Evolutionary conservation across 2,113 vertebrate species (phyloP), one percentile per base, ranked within the genome.

Genomic region (Aspiorhynchus laticeps): DNA sequence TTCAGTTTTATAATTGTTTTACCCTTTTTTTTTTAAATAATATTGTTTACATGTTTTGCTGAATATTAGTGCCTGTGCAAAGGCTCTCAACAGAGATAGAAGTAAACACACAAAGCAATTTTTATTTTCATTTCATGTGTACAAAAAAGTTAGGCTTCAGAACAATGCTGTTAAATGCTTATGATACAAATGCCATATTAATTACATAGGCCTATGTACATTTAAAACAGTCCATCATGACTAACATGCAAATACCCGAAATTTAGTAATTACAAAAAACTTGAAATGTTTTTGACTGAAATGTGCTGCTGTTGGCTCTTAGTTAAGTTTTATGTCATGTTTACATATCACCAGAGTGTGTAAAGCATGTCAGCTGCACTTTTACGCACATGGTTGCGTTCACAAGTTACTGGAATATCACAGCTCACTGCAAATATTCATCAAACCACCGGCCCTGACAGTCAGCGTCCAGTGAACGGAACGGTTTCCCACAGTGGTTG

Each of bases 91-190:
- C 2, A 85, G 17, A 19, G n/a, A 28, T 17, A 86, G 33, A 53
- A 73, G 11, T 51, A 83, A 41, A 61, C 26, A 89, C 90, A 88
- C 88, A 89, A 91, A 92, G 85, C 36, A 24, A 33, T 86, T 94
- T 94, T 93, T 78, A 93, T 92, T 94, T 51, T 89, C 82, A 91
- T 88, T 89, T 87, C 80, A 91, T 88, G 85, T 89, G 90, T 92
- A 91, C 51, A 90, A 93, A 94, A 46, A 53, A 86, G 28, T 43
- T 61, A 93, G 91, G 89, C 90, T 93, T 88, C 75, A 76, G 65
- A 85, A 76, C 81, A 88, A 87, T 79, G 84, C 28, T 88, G 48
- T 84, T 74, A 85, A 87, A 88, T 80, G 36, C 41, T 81, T 56
- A 74, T 82, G 81, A 86, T 88, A 83, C 84, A 90, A 92, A 88